Evolutionary conservation across 2,888 invertebrate genomes (phyloP).

Genomic region (Strigamia maritima): DNA sequence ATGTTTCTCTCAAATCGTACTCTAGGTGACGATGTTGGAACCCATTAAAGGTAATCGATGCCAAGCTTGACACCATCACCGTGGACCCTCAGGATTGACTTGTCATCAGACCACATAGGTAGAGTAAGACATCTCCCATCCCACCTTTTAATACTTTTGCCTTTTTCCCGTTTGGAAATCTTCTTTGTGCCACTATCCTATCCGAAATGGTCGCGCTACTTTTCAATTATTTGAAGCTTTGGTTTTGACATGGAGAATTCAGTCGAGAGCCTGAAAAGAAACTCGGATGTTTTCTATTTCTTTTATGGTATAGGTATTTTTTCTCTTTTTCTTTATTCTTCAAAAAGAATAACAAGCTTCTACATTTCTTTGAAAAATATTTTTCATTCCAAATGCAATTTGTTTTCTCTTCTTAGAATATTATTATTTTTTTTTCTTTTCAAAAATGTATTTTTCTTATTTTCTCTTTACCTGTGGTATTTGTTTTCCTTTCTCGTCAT

Average conservation of each 20-base stretch:
- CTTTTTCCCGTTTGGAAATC: not conserved
- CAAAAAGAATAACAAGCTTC: constrained; percentile 16
- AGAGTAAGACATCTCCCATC: not conserved
- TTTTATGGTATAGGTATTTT: not conserved
- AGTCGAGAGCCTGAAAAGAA: constrained; percentile 18
- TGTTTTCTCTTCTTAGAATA: not conserved
- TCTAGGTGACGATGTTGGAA: constrained; percentile 27
- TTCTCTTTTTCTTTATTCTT: not conserved
- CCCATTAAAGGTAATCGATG: constrained; percentile 31
- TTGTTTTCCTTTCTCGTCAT: not conserved
- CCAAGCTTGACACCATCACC: constrained; percentile 24
- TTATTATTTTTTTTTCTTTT: not conserved
- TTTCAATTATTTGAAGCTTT: constrained; percentile 26
- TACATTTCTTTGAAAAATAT: not conserved
- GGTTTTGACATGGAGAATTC: constrained; percentile 14
- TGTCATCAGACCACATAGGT: constrained; percentile 26
- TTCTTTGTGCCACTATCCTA: constrained; percentile 7
- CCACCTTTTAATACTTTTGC: not conserved
- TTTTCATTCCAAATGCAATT: constrained; percentile 30
- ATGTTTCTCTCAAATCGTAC: constrained; percentile 6
- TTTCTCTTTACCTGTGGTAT: not conserved
- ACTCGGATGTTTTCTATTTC: constrained; percentile 16
- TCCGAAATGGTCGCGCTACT: not conserved
- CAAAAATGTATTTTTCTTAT: not conserved
- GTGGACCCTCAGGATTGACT: constrained; percentile 31